Evolutionary conservation across 1,140 invertebrate species (phyloP), one percentile per base, ranked within the genome.

Genomic region (Drosophila tani): DNA sequence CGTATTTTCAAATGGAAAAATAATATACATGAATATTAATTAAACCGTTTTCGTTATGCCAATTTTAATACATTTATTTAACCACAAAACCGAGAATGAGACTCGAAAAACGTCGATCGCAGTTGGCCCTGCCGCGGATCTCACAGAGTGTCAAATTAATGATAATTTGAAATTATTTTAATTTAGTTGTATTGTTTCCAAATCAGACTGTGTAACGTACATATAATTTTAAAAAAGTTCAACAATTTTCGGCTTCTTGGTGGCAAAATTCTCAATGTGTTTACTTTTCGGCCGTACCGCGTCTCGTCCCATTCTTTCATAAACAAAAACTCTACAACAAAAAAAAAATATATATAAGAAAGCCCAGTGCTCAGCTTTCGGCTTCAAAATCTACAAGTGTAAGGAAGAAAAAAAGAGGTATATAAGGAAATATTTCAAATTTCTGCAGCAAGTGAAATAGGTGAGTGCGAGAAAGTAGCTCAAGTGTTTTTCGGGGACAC

Each of bases 161-260:
- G 27, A 53, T 19, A 53, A 43, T 69, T 40, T 49, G 40, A 59
- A 62, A 43, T 55, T 45, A 43, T 3, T 67, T 43, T 57, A 56
- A 56, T 82, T 82, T 79, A 84, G 46, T 86, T 65, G 82, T 82
- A 79, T 59, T 85, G 82, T 86, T 86, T 81, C 82, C 46, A 88
- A 90, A 84, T 79, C 81, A 88, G 81, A 87, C 83, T 90, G 84
- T 90, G 84, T 88, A 71, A 66, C 84, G 84, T 87, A 87, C 76
- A 87, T 78, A 79, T 86, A 81, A 71, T 84, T 88, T 87, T 71
- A 84, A 81, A 81, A 88, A 88, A 84, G 74, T 90, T 75, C 29
- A 76, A 59, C 32, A 71, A 45, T 84, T 90, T 88, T 88, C 81
- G 85, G 84, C 83, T 75, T 81, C 17, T 87, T 68, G 80, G 73